Conservation (phyloP, 2,888 invertebrate genomes). For the Lepeophtheirus nordmannii region DNA sequence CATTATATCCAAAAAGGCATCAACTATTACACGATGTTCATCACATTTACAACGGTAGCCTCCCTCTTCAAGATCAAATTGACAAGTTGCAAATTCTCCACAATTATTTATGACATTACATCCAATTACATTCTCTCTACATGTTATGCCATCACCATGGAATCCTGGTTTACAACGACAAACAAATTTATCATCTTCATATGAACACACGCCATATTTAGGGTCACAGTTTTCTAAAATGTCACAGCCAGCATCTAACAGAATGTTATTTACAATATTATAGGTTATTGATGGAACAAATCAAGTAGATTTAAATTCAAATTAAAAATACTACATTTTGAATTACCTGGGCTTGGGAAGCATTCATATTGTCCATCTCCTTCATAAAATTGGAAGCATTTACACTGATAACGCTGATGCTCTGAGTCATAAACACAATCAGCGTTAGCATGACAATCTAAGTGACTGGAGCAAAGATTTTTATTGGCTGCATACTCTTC, state of each 20-base stretch:
- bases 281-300: neutral
- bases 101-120: constrained; percentile 64
- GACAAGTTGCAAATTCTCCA: constrained; percentile 60
- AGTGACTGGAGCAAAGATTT: constrained; percentile 29
- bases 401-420: constrained; percentile 32
- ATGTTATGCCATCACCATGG: constrained; percentile 64
- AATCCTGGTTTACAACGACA: constrained; percentile 71
- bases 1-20: neutral
- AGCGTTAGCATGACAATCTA: constrained; percentile 36
- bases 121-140: constrained; percentile 46
- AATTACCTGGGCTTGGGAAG: constrained; percentile 25
- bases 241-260: constrained; percentile 45
- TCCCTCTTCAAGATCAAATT: constrained; percentile 34
- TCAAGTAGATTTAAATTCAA: neutral
- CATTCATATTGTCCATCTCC: constrained; percentile 35
- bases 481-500: neutral
- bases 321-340: neutral
- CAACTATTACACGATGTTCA: constrained; percentile 29
- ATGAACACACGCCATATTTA: constrained; percentile 55
- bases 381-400: constrained; percentile 36
- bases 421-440: constrained; percentile 47
- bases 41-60: constrained; percentile 35
- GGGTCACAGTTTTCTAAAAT: constrained; percentile 58
- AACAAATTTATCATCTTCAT: constrained; percentile 39
- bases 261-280: neutral